Evolutionary conservation across 1,140 invertebrate genomes (phyloP).

Genomic region (Magallana gigas): DNA sequence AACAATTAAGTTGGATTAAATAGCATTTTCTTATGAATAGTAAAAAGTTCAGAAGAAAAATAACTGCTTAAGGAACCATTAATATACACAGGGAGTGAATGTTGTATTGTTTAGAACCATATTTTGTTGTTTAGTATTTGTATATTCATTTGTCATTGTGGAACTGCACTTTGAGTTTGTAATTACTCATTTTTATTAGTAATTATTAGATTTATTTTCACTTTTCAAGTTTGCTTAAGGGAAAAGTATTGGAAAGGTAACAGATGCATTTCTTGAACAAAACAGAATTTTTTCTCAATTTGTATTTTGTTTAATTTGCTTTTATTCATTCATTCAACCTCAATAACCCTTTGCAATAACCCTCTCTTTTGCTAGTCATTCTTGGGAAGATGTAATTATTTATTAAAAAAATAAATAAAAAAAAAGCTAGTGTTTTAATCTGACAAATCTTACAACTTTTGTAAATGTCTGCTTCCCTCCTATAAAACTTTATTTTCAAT

Average conservation of each 20-base stretch:
- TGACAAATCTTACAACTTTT: not conserved
- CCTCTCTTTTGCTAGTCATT: constrained; percentile 15
- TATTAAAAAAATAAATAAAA: too few species aligned
- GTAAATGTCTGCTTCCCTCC: not conserved
- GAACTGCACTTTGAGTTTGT: constrained; percentile 35
- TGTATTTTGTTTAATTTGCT: not conserved
- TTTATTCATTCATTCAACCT: not conserved
- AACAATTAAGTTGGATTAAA: too few species aligned
- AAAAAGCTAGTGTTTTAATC: not conserved
- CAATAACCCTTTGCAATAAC: constrained; percentile 20
- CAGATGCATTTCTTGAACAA: constrained; percentile 33
- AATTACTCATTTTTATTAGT: constrained; percentile 22
- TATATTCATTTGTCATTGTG: constrained; percentile 35
- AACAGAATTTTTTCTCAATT: not conserved
- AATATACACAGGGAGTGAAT: constrained; percentile 10
- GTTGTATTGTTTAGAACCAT: constrained; percentile 24
- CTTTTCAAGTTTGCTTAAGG: constrained; percentile 70
- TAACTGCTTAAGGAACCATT: not conserved
- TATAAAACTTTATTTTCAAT: not conserved
- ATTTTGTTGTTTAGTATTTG: constrained; percentile 6
- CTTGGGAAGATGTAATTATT: not conserved
- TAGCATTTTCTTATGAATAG: too few species aligned
- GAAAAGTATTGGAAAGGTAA: constrained; percentile 72
- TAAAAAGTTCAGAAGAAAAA: too few species aligned
- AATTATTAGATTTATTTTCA: constrained; percentile 47